phyloP scores from a whole-genome alignment of 2,113 vertebrate genomes.

The Crocuta crocuta region DNA sequence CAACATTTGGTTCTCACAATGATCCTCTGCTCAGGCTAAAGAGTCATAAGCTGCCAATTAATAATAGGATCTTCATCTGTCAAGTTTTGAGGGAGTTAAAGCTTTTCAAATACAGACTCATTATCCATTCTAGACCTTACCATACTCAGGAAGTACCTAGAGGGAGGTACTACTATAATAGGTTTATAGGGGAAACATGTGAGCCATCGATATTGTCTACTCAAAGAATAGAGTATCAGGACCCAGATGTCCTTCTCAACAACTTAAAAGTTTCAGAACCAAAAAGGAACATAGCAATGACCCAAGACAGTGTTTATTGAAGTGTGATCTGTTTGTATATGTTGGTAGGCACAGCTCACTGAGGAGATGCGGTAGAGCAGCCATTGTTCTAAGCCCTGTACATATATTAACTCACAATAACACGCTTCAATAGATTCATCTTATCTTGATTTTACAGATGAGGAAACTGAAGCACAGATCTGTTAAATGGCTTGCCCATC shows the following conservation, averaged over 20 bases:
- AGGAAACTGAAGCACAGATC: not conserved
- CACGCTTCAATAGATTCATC: not conserved
- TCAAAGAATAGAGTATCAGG: not conserved
- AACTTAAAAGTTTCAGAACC: not conserved
- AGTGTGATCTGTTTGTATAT: not conserved
- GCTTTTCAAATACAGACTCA: not conserved
- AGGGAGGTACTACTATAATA: not conserved
- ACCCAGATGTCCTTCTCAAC: not conserved
- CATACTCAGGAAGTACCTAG: not conserved
- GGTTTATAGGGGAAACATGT: not conserved
- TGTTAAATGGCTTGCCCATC: not conserved
- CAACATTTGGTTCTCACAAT: constrained; percentile 48
- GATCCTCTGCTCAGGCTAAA: not conserved
- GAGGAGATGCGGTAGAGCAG: not conserved
- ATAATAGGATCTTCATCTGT: not conserved
- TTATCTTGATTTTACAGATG: not conserved
- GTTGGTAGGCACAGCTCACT: not conserved
- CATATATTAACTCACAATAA: not conserved
- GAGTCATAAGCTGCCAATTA: not conserved
- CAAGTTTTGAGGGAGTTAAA: not conserved
- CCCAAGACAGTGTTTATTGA: not conserved
- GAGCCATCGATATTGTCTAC: not conserved
- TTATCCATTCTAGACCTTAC: not conserved
- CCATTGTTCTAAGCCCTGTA: not conserved
- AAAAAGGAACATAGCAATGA: not conserved